Percentiles rank a stretch among this genome's conserved stretches.
Evolutionary conservation across 2,797 vertebrate species (phyloP).

Genomic region (Protosalanx chinensis): DNA sequence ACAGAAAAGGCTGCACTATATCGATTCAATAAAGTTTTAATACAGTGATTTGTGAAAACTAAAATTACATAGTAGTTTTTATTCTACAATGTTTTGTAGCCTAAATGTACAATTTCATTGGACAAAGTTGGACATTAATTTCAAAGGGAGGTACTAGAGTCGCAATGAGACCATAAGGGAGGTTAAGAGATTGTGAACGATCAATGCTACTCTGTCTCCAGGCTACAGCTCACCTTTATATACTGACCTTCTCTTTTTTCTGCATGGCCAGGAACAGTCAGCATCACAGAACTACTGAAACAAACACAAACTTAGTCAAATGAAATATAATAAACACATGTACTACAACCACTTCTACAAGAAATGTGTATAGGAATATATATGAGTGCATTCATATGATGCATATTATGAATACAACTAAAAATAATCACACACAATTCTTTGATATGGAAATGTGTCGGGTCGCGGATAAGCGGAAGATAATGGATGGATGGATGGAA

Average conservation of each 20-base stretch:
- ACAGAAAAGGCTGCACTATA: not conserved
- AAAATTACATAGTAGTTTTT: not conserved
- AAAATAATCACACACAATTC: too few species aligned
- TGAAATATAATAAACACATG: slow-evolving; percentile 7
- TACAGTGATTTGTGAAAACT: too few species aligned
- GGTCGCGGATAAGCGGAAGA: too few species aligned
- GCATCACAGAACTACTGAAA: slow-evolving; percentile 45
- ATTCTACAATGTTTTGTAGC: not conserved
- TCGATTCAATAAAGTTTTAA: too few species aligned
- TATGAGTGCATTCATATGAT: not conserved
- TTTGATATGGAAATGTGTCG: too few species aligned
- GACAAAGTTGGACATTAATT: not conserved
- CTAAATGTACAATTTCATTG: not conserved
- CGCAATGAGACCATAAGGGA: slow-evolving; percentile 14
- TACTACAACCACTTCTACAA: not conserved
- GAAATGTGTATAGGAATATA: not conserved
- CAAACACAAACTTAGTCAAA: slow-evolving; percentile 39
- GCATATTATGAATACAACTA: not conserved
- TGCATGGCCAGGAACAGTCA: slow-evolving; percentile 45
- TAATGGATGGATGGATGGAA: too few species aligned
- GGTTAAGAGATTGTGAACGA: slow-evolving; percentile 44
- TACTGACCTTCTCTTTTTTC: slow-evolving; percentile 47
- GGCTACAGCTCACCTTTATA: slow-evolving; percentile 52
- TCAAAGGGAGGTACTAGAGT: not conserved
- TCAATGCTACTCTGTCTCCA: slow-evolving; percentile 48